Evolutionary conservation across 2,797 vertebrate genomes (phyloP).

Genomic region (Hippoglossus hippoglossus): DNA sequence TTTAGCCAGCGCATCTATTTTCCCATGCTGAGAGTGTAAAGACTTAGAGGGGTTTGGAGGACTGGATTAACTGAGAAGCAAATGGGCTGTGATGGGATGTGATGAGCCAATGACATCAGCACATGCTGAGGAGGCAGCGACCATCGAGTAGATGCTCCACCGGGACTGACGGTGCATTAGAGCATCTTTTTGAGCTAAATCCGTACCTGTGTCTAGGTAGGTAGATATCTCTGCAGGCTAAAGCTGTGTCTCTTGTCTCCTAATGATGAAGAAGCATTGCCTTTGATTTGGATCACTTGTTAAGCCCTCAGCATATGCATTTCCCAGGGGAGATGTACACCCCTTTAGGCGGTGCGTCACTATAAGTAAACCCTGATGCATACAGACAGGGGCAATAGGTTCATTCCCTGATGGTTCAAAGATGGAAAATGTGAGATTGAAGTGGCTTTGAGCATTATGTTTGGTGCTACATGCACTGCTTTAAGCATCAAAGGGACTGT

Average conservation of each 20-base stretch:
- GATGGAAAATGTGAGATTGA: conserved; percentile 26
- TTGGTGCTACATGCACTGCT: conserved; percentile 15
- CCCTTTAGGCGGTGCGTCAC: conserved; percentile 28
- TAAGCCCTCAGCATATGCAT: conserved; percentile 47
- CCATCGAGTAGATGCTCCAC: conserved; percentile 45
- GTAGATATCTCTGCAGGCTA: conserved; percentile 16
- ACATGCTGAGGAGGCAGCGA: conserved; percentile 55
- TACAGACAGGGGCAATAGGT: conserved; percentile 21
- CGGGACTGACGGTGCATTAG: conserved; percentile 58
- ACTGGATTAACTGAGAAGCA: conserved; percentile 69
- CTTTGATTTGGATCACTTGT: conserved; percentile 53
- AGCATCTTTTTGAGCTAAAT: conserved; percentile 37
- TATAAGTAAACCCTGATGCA: conserved; percentile 40
- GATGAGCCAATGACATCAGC: conserved; percentile 68
- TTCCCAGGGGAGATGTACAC: conserved; percentile 31
- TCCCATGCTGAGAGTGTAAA: conserved; percentile 58
- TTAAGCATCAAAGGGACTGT: conserved; percentile 20
- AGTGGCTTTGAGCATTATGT: conserved; percentile 25
- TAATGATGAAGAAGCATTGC: conserved; percentile 22
- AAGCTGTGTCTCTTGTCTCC: conserved; percentile 16
- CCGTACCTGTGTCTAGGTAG: conserved; percentile 36
- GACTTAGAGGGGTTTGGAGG: conserved; percentile 50
- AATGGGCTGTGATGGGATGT: conserved; percentile 75
- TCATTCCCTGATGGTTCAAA: conserved; percentile 18
- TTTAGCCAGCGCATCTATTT: conserved; percentile 62